These are phyloP conservation scores for Troglohyphantes excavatus DNA, from an alignment of 2,888 invertebrate species.

Conservation along the genomic window DNA sequence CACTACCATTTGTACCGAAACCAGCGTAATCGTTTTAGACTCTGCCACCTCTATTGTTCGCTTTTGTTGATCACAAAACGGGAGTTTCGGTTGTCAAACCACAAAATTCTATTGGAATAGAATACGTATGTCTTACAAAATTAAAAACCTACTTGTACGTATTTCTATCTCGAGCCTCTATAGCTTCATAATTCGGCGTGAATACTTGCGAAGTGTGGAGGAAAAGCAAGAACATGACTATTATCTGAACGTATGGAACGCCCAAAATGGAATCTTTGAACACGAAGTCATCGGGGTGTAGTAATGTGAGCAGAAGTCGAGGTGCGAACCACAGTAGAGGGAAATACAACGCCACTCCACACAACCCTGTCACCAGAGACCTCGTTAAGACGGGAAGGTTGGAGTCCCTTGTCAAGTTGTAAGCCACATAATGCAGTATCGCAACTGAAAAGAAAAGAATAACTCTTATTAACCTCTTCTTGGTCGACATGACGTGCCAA, in stretches of 20 bases:
- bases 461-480: too few species aligned
- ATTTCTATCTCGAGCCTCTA: constrained; percentile 38
- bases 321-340: constrained; percentile 61
- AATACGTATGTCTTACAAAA: too few species aligned
- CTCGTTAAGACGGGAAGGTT: constrained; percentile 41
- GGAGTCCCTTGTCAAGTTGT: constrained; percentile 48
- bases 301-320: constrained; percentile 37
- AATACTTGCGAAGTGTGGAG: constrained; percentile 62
- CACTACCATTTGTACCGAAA: too few species aligned
- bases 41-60: too few species aligned
- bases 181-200: constrained; percentile 22
- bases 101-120: too few species aligned
- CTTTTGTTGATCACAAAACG: too few species aligned
- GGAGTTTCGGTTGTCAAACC: too few species aligned
- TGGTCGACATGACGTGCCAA: too few species aligned
- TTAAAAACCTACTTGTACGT: constrained; percentile 29
- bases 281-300: constrained; percentile 55
- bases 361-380: constrained; percentile 18
- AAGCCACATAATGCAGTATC: constrained; percentile 46
- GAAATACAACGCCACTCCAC: constrained; percentile 12
- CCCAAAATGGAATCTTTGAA: constrained; percentile 32
- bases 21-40: too few species aligned
- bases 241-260: constrained; percentile 51
- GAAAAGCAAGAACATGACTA: constrained; percentile 36
- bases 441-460: constrained; percentile 40